phyloP scores from a whole-genome alignment of 2,888 invertebrate species.

The Helleia helle region DNA sequence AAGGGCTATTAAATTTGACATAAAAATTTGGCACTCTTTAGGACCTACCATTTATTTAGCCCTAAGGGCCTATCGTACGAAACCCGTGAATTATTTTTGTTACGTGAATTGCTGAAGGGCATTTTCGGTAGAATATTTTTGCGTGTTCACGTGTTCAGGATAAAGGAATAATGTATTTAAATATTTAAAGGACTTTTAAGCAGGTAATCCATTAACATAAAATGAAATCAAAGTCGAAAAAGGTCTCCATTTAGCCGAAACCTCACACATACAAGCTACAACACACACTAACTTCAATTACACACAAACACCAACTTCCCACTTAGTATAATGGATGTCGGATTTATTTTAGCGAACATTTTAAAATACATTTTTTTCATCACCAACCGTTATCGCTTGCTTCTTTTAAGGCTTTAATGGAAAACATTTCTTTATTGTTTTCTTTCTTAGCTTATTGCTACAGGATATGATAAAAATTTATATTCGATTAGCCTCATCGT shows the following conservation, averaged over 20 bases:
- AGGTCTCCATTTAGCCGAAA: neutral
- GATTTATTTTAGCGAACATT: conserved; percentile 14
- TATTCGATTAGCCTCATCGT: too few relatives aligned
- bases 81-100: too few relatives aligned
- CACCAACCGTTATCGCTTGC: conserved; percentile 9
- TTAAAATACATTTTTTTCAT: conserved; percentile 9
- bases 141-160: neutral
- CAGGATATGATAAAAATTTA: too few relatives aligned
- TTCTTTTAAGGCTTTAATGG: conserved; percentile 13
- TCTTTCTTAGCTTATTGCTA: conserved; percentile 10
- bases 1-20: too few relatives aligned
- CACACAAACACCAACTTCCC: conserved; percentile 2
- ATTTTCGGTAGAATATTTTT: too few relatives aligned
- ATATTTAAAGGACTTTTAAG: neutral
- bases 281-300: neutral
- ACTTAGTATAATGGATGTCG: conserved; percentile 11
- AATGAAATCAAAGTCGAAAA: neutral
- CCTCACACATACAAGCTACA: neutral
- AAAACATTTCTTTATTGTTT: conserved; percentile 11
- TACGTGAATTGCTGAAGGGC: too few relatives aligned
- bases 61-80: too few relatives aligned
- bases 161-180: neutral
- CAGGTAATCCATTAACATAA: neutral
- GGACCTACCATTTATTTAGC: too few relatives aligned
- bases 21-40: too few relatives aligned